Evolutionary conservation across 2,113 vertebrate species (phyloP), one percentile per base, ranked within the genome.

Genomic region (Anarhynchus alexandrinus): DNA sequence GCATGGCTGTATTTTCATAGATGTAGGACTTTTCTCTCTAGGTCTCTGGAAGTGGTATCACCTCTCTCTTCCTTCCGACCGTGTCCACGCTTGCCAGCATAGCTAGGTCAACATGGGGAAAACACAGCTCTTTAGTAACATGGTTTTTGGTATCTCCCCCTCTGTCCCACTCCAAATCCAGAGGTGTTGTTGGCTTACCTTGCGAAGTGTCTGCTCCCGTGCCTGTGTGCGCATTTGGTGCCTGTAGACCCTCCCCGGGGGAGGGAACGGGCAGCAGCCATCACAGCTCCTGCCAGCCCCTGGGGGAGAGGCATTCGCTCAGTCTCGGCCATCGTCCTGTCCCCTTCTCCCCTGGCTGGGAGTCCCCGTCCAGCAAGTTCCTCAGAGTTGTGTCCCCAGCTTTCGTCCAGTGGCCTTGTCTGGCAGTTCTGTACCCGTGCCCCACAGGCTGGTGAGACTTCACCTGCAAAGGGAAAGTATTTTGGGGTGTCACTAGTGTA

Each of bases 211-310:
- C 58, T 47, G 51, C 59, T 38, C 40, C 49, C 0, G 2, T 3
- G 1, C 15, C 8, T 11, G 25, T 5, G 23, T 20, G 30, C 4
- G 1, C 2, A 19, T 11, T 4, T 6, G 38, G 49, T 66, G 51
- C 13, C 6, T 36, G 81, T 22, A 49, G 58, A 51, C 61, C 36
- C 25, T 42, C 36, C 25, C 20, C 9, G 4, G 38, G 38, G 5
- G 38, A 62, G 49, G 69, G 4, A 10, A 20, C 1, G 5, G 40
- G 32, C 10, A 9, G 40, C 40, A 36, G 62, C 20, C 30, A 2
- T n/a, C 25, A 4, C 19, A 4, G 19, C 9, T 32, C 32, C 45
- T n/a, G 57, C 1, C 45, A 11, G 67, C 45, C 47, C 12, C 29
- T 6, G 12, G 27, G 17, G n/a, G 23, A 38, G 21, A 32, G 65